Conservation (phyloP, 2,113 vertebrate species). For the Odocoileus virginianus region DNA sequence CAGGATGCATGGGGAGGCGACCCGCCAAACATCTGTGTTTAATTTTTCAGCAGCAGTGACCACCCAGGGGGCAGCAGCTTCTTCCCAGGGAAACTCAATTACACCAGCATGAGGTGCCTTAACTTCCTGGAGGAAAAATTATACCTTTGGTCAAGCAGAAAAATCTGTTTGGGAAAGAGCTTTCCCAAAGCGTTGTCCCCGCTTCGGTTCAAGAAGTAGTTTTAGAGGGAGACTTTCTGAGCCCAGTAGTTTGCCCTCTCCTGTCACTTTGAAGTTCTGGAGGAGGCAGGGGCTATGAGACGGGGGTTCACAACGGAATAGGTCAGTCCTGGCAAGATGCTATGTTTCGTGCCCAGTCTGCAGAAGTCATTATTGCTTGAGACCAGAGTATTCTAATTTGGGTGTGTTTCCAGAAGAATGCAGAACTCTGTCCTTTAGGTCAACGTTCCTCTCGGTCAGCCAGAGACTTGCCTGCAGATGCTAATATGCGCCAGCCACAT, state of each 20-base stretch:
- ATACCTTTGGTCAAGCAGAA: constrained; percentile 57
- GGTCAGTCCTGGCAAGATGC: neutral
- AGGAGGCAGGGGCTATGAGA: neutral
- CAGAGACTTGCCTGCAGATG: neutral
- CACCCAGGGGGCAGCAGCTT: constrained; percentile 68
- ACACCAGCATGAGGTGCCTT: constrained; percentile 59
- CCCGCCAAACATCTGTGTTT: constrained; percentile 70
- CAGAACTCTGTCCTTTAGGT: neutral
- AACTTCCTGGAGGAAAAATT: constrained; percentile 67
- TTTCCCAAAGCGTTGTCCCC: neutral
- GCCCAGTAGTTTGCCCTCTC: neutral
- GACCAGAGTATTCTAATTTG: neutral
- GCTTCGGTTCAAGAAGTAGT: constrained; percentile 6
- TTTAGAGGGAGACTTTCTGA: neutral
- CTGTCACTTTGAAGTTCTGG: neutral
- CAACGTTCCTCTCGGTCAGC: neutral
- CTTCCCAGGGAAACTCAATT: constrained; percentile 68
- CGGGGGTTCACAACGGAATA: neutral
- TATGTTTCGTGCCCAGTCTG: neutral
- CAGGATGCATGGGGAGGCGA: constrained; percentile 11
- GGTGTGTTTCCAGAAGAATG: neutral
- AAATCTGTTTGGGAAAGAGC: constrained; percentile 53
- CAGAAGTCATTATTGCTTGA: neutral
- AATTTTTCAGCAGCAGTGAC: constrained; percentile 61
- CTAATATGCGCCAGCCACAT: neutral